These are phyloP conservation scores for Falco columbarius DNA, from an alignment of 2,797 vertebrate species.

Conservation along the genomic window DNA sequence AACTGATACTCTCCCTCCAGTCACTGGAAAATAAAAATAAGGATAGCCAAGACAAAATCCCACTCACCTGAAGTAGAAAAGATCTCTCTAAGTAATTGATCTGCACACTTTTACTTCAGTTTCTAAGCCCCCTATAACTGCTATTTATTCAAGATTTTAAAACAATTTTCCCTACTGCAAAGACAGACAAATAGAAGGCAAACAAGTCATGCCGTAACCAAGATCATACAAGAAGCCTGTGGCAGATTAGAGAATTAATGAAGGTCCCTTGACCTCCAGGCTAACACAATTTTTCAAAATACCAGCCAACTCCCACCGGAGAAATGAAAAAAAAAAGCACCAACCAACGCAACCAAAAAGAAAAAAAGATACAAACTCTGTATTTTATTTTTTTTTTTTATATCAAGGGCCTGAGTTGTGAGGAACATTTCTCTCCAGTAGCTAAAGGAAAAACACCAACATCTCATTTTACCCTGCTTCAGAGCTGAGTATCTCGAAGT, in stretches of 20 bases:
- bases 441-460: not conserved
- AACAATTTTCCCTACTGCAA: not conserved
- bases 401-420: not conserved
- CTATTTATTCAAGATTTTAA: not conserved
- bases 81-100: not conserved
- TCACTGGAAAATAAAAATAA: not conserved
- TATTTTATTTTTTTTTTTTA: not conserved
- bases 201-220: not conserved
- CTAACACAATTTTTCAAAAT: not conserved
- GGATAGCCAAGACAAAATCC: not conserved
- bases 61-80: accelerated
- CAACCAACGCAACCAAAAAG: not conserved
- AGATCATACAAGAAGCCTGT: not conserved
- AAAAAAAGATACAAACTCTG: accelerated
- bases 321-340: not conserved
- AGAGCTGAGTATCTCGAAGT: not conserved
- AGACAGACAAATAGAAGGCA: not conserved
- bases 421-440: not conserved
- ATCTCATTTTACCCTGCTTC: not conserved
- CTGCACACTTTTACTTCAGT: not conserved
- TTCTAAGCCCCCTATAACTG: not conserved
- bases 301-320: not conserved
- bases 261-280: not conserved
- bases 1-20: not conserved
- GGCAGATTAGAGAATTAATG: not conserved